Evolutionary conservation across 2,797 vertebrate genomes (phyloP).

Genomic region (Urosaurus nigricauda): DNA sequence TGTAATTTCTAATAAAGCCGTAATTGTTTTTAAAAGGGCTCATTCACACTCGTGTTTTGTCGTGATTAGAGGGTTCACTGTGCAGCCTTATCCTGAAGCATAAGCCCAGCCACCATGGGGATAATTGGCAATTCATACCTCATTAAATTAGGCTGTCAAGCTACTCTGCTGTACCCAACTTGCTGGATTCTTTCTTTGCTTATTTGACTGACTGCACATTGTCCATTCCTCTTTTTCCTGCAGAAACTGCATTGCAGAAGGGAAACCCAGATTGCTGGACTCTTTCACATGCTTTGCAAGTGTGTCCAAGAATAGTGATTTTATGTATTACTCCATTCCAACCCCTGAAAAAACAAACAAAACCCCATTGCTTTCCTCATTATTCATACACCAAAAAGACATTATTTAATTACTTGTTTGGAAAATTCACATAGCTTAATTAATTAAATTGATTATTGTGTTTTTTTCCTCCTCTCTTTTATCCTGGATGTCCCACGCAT

Average conservation of each 20-base stretch:
- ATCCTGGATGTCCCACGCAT: background rate
- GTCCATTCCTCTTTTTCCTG: background rate
- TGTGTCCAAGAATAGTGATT: background rate
- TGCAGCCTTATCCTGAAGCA: slow-evolving; percentile 1
- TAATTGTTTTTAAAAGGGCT: slow-evolving; percentile 28
- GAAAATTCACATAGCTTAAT: background rate
- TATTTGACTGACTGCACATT: background rate
- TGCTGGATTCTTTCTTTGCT: slow-evolving; percentile 5
- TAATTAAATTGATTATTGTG: background rate
- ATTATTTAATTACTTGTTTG: background rate
- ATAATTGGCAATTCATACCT: slow-evolving; percentile 35
- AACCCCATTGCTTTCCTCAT: background rate
- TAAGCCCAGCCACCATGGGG: background rate
- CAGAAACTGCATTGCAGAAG: background rate
- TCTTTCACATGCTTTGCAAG: background rate
- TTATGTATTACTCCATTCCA: background rate
- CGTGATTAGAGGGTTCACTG: slow-evolving; percentile 14
- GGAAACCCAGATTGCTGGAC: background rate
- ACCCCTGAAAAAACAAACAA: no score
- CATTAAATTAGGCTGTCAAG: slow-evolving; percentile 29
- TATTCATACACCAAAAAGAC: background rate
- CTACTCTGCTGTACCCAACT: background rate
- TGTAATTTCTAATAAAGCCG: slow-evolving; percentile 23
- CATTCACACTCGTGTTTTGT: slow-evolving; percentile 29
- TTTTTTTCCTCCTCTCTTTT: background rate